Percentiles rank a stretch among this genome's conserved stretches.
phyloP scores from a whole-genome alignment of 2,888 invertebrate species.

The Ectropis crepuscularia region DNA sequence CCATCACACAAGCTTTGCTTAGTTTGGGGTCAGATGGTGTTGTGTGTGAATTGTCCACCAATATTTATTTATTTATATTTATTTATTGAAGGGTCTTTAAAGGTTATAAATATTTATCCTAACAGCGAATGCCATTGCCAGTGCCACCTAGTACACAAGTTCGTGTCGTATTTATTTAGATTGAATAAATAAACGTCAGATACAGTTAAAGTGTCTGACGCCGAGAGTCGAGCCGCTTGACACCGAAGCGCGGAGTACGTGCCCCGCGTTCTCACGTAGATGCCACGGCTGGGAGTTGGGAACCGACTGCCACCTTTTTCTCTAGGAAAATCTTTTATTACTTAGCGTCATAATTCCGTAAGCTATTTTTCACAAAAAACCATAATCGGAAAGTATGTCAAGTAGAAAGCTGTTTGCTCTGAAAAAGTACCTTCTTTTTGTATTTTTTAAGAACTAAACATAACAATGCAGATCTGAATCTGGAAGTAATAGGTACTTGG shows the following conservation, averaged over 20 bases:
- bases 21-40: no score
- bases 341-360: constrained; percentile 22
- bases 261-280: constrained; percentile 40
- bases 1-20: no score
- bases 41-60: no score
- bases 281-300: constrained; percentile 23
- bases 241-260: constrained; percentile 34
- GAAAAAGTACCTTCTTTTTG: constrained; percentile 2
- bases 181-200: constrained; percentile 43
- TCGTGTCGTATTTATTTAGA: constrained; percentile 37
- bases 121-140: constrained; percentile 20
- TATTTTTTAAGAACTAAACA: constrained; percentile 5
- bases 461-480: not conserved
- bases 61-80: no score
- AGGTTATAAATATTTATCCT: constrained; percentile 12
- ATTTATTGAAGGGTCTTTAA: no score
- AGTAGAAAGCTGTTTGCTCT: constrained; percentile 26
- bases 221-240: constrained; percentile 28
- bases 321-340: constrained; percentile 32
- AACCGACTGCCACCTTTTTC: constrained; percentile 28
- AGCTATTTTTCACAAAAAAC: constrained; percentile 16
- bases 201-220: constrained; percentile 44
- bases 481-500: constrained; percentile 30
- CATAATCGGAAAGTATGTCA: constrained; percentile 23
- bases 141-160: constrained; percentile 21